Conservation (phyloP, 2,888 invertebrate genomes). For the Piscicola geometra region DNA sequence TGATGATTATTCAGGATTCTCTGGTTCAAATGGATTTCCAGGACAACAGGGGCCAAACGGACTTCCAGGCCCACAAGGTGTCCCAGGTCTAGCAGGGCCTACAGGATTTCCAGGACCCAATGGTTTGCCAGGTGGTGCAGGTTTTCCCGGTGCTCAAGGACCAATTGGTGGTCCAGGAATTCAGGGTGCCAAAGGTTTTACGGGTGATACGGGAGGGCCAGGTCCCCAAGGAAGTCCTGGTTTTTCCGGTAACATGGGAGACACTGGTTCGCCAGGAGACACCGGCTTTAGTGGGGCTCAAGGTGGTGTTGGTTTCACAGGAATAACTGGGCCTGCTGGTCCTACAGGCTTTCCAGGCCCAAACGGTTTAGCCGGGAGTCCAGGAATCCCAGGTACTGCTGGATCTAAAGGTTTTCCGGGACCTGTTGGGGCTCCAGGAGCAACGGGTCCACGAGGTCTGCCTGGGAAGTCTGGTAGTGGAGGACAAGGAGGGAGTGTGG, state of each 20-base stretch:
- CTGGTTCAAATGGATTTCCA: slow-evolving; percentile 54
- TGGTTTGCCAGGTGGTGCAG: not conserved
- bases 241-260: slow-evolving; percentile 34
- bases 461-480: slow-evolving; percentile 11
- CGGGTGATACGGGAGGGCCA: too few species aligned
- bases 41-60: slow-evolving; percentile 64
- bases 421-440: too few species aligned
- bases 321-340: slow-evolving; percentile 39
- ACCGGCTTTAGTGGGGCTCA: slow-evolving; percentile 29
- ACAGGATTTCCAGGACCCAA: not conserved
- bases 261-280: slow-evolving; percentile 31
- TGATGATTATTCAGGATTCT: slow-evolving; percentile 58
- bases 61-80: slow-evolving; percentile 46
- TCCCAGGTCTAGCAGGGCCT: slow-evolving; percentile 12
- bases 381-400: slow-evolving; percentile 38
- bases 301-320: slow-evolving; percentile 32
- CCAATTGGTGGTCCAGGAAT: slow-evolving; percentile 38
- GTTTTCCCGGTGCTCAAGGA: slow-evolving; percentile 37
- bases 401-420: too few species aligned
- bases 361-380: slow-evolving; percentile 39
- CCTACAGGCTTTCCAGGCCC: slow-evolving; percentile 31
- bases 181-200: too few species aligned
- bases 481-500: slow-evolving; percentile 35
- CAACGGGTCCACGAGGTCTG: slow-evolving; percentile 10
- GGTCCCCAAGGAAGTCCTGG: too few species aligned